Evolutionary conservation across 1,140 invertebrate species (phyloP).

Genomic region (Drosophila sulfurigaster): DNA sequence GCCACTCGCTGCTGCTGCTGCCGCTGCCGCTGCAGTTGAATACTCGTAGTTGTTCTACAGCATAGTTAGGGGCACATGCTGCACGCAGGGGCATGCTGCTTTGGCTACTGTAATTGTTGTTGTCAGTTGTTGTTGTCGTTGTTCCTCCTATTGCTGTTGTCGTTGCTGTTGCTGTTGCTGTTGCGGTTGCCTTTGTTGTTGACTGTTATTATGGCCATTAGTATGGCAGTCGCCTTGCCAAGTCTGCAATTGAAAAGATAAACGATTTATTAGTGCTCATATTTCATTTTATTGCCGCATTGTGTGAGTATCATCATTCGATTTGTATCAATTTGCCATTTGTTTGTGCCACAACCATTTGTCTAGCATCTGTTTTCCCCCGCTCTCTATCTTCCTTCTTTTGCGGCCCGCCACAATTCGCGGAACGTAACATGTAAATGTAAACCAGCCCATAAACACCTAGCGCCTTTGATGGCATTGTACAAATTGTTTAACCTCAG

Average conservation of each 20-base stretch:
- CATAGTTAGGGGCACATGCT: slow-evolving; percentile 28
- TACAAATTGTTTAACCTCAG: slow-evolving; percentile 56
- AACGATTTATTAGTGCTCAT: slow-evolving; percentile 58
- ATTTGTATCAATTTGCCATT: slow-evolving; percentile 69
- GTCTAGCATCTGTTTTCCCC: slow-evolving; percentile 29
- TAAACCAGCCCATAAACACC: slow-evolving; percentile 70
- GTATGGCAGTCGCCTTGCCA: slow-evolving; percentile 55
- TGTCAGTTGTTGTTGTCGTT: not conserved
- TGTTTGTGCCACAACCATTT: slow-evolving; percentile 39
- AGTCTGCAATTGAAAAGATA: slow-evolving; percentile 74
- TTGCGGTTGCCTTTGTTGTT: slow-evolving; percentile 24
- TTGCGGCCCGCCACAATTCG: slow-evolving; percentile 37
- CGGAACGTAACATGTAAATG: slow-evolving; percentile 66
- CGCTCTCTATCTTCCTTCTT: not conserved
- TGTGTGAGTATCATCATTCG: slow-evolving; percentile 52
- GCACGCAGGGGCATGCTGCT: slow-evolving; percentile 39
- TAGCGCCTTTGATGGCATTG: slow-evolving; percentile 64
- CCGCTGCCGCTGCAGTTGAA: not conserved
- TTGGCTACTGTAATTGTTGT: slow-evolving; percentile 22
- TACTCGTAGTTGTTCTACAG: slow-evolving; percentile 44
- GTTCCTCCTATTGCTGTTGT: not conserved
- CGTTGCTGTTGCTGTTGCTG: slow-evolving; percentile 30
- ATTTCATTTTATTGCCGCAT: slow-evolving; percentile 62
- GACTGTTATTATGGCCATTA: slow-evolving; percentile 40
- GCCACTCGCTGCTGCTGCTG: slow-evolving; percentile 23